Percentiles rank a stretch among this genome's conserved stretches.
Conservation (phyloP, 2,113 vertebrate species). For the Ciconia stormi region DNA sequence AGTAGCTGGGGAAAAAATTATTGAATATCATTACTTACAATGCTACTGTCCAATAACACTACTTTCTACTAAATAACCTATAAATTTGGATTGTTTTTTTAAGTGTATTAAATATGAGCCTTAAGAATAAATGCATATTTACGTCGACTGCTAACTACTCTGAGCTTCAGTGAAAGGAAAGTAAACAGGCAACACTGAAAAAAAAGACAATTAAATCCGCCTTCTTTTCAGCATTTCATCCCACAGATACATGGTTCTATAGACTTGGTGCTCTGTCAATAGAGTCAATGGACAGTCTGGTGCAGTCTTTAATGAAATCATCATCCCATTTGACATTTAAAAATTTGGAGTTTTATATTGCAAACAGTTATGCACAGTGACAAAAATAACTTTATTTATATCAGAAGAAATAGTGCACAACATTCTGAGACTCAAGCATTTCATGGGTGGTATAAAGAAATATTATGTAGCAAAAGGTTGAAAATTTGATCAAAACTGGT, state of each 20-base stretch:
- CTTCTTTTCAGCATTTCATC: neutral
- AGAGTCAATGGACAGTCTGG: neutral
- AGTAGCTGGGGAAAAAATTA: neutral
- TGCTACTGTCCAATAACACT: neutral
- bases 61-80: neutral
- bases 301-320: neutral
- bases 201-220: neutral
- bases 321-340: neutral
- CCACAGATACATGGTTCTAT: neutral
- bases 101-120: neutral
- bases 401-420: neutral
- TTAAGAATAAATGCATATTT: constrained; percentile 65
- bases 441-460: neutral
- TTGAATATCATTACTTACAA: neutral
- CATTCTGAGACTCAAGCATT: neutral
- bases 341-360: neutral
- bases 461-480: neutral
- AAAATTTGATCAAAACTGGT: neutral
- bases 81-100: neutral
- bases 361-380: neutral
- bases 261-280: neutral
- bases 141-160: constrained; percentile 60
- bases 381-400: neutral
- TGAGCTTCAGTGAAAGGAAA: constrained; percentile 17
- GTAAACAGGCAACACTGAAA: constrained; percentile 25